Evolutionary conservation across 2,797 vertebrate genomes (phyloP).

Genomic region (Heterohyrax brucei): DNA sequence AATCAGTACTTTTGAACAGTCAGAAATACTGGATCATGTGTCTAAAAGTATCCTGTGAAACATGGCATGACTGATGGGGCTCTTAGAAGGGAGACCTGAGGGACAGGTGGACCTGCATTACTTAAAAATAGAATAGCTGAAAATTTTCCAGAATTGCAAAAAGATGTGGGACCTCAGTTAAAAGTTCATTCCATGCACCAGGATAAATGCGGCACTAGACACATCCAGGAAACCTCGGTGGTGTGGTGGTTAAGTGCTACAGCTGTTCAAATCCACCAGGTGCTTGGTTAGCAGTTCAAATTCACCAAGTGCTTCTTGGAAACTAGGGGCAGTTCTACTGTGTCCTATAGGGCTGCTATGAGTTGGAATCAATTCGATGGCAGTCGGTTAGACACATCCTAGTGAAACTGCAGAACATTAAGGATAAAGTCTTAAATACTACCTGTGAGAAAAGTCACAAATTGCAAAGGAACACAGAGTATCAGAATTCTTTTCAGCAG

Average conservation of each 20-base stretch:
- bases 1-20: conserved; percentile 45
- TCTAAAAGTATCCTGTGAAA: not conserved
- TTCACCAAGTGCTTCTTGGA: no score
- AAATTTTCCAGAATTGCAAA: conserved; percentile 43
- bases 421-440: not conserved
- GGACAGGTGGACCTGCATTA: not conserved
- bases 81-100: conserved; percentile 45
- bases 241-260: no score
- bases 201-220: not conserved
- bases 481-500: not conserved
- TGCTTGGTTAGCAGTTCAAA: no score
- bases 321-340: no score
- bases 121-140: not conserved
- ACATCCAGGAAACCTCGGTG: no score
- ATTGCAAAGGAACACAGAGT: not conserved
- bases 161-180: not conserved
- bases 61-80: not conserved
- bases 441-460: conserved; percentile 13
- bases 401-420: conserved; percentile 23
- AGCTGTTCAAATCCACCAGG: no score
- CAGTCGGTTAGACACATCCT: no score
- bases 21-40: not conserved
- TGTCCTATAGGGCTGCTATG: no score
- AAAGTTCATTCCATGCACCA: conserved; percentile 23
- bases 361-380: no score